A percentile compares a stretch with the other conserved stretches of the same genome.
These are phyloP conservation scores for Nothoprocta pentlandii DNA, from an alignment of 2,113 vertebrate species.

Conservation along the genomic window DNA sequence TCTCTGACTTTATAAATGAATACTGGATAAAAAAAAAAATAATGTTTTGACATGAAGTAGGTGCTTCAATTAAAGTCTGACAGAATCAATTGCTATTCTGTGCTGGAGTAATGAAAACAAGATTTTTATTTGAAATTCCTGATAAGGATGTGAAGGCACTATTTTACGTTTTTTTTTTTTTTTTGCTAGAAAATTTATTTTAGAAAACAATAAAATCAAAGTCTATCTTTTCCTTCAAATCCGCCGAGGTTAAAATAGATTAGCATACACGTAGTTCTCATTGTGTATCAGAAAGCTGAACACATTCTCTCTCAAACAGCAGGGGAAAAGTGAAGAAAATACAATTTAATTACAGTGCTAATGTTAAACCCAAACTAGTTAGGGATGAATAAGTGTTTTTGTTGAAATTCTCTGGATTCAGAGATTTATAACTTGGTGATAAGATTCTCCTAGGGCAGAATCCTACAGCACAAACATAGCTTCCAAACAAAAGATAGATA, in stretches of 20 bases:
- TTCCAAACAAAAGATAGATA: conserved; percentile 52
- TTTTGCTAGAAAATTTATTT: conserved; percentile 36
- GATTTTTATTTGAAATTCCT: conserved; percentile 66
- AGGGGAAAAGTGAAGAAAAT: conserved; percentile 64
- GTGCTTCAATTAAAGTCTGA: conserved; percentile 57
- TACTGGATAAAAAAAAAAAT: background rate
- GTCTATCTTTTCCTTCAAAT: conserved; percentile 56
- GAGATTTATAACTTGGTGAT: conserved; percentile 52
- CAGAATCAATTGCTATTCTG: conserved; percentile 62
- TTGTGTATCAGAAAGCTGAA: conserved; percentile 64
- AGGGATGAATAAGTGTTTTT: conserved; percentile 47
- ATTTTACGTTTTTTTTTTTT: conserved; percentile 8
- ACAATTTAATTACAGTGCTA: conserved; percentile 67
- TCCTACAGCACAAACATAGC: conserved; percentile 46
- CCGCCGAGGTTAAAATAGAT: conserved; percentile 56
- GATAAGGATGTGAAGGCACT: conserved; percentile 36
- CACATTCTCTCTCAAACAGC: conserved; percentile 67
- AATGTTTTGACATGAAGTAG: conserved; percentile 58
- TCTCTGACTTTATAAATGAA: conserved; percentile 45
- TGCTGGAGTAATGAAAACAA: conserved; percentile 45
- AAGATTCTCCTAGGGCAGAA: conserved; percentile 55
- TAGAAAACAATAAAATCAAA: conserved; percentile 69
- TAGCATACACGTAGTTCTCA: conserved; percentile 59
- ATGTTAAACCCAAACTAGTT: conserved; percentile 51
- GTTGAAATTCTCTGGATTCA: conserved; percentile 61